A percentile compares a stretch with the other conserved stretches of the same genome.
Conservation (phyloP, 2,888 invertebrate species). For the Hirtodrosophila trivittata region DNA sequence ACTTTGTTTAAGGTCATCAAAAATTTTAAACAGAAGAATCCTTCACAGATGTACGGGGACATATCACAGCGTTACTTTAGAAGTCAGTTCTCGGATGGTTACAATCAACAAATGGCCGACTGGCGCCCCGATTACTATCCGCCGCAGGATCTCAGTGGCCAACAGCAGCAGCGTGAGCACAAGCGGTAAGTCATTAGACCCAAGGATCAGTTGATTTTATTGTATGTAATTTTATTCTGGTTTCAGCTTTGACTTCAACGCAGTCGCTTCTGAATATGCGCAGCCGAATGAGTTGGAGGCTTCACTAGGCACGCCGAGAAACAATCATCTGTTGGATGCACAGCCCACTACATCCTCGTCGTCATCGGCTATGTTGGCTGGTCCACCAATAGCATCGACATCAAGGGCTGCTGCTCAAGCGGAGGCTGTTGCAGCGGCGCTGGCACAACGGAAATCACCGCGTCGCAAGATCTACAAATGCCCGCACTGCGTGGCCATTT, state of each 20-base stretch:
- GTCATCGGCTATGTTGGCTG: slow-evolving; percentile 76
- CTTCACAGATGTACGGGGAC: slow-evolving; percentile 80
- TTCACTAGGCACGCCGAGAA: slow-evolving; percentile 37
- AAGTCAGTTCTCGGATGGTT: slow-evolving; percentile 73
- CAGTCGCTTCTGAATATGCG: slow-evolving; percentile 53
- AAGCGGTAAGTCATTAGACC: slow-evolving; percentile 65
- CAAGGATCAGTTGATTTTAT: neutral
- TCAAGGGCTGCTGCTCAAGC: slow-evolving; percentile 61
- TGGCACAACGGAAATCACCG: slow-evolving; percentile 59
- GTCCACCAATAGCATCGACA: slow-evolving; percentile 76
- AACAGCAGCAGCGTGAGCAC: slow-evolving; percentile 49
- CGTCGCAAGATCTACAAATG: slow-evolving; percentile 83
- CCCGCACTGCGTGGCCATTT: slow-evolving; percentile 81
- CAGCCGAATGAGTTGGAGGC: slow-evolving; percentile 41
- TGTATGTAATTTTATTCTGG: neutral
- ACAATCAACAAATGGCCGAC: slow-evolving; percentile 74
- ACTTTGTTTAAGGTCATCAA: neutral
- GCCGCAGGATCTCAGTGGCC: slow-evolving; percentile 81
- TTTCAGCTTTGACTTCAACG: slow-evolving; percentile 61
- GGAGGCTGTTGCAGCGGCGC: slow-evolving; percentile 55
- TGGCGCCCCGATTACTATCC: slow-evolving; percentile 82
- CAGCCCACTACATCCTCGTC: slow-evolving; percentile 69
- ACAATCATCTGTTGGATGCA: slow-evolving; percentile 49
- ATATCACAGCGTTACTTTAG: slow-evolving; percentile 81
- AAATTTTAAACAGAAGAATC: neutral